Evolutionary conservation across 2,113 vertebrate species (phyloP).

Genomic region (Gopherus evgoodei): DNA sequence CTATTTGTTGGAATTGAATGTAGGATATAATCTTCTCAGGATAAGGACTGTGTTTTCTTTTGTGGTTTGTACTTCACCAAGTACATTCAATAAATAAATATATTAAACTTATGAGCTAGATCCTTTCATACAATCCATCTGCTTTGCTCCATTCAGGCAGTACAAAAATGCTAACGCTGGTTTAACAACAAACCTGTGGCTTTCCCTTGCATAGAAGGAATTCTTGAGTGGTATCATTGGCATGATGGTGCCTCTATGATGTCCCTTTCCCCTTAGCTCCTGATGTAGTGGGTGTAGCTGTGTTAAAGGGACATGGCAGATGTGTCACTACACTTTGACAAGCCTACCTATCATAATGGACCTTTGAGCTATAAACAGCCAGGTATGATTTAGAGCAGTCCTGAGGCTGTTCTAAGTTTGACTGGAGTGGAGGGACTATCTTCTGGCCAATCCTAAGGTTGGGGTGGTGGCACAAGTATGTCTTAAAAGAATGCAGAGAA

Average conservation of each 20-base stretch:
- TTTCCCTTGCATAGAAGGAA: background rate
- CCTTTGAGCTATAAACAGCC: background rate
- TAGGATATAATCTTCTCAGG: background rate
- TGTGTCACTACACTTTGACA: background rate
- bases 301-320: background rate
- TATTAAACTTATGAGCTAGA: background rate
- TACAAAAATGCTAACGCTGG: background rate
- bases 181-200: background rate
- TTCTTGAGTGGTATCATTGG: background rate
- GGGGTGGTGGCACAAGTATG: background rate
- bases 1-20: background rate
- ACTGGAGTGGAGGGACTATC: background rate
- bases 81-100: slow-evolving; percentile 28
- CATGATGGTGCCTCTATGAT: background rate
- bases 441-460: background rate
- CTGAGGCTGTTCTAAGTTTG: background rate
- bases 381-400: background rate
- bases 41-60: slow-evolving; percentile 23
- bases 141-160: background rate
- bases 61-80: slow-evolving; percentile 32
- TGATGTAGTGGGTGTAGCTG: background rate
- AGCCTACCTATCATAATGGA: background rate
- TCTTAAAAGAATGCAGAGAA: background rate
- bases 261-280: background rate
- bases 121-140: background rate